Evolutionary conservation across 2,113 vertebrate genomes (phyloP), one percentile per base, ranked within the genome.

Genomic region (Petrocephalus microphthalmus): DNA sequence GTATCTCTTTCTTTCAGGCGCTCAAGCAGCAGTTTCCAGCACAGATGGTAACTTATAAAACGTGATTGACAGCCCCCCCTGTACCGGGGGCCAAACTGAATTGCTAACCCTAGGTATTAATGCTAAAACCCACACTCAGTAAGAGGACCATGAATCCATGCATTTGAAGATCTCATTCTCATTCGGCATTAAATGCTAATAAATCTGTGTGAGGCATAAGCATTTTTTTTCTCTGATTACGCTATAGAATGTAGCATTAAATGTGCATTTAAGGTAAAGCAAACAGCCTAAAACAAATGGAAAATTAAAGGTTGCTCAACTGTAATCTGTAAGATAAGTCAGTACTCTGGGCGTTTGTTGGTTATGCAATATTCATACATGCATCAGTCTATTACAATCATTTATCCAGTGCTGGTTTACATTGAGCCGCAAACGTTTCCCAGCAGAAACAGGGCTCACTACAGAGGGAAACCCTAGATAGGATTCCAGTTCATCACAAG

Each of bases 41-140:
- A 53, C 84, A 85, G 84, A 85, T 54, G 84, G 84, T 54, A 33
- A 52, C 51, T 85, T 25, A 54, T 85, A 85, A 85, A 85, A 29
- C 25, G 15, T 71, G 47, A 25, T 47, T 29, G 86, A 51, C 45
- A 74, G 10, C 47, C 52, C 47, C 47, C n/a, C 29, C 49, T 52
- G 47, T 29, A 83, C 42, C 7, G 11, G 22, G 22, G 45, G 19
- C 37, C 81, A 22, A 49, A 19, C 45, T 49, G 37, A 45, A 45
- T 49, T 25, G 10, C 82, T 49, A 84, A 84, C 82, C 42, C 42
- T 49, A 51, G 4, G 49, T 19, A n/a, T 42, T 83, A 19, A n/a
- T 84, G 20, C 82, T 49, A 8, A 52, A n/a, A 11, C 42, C 82
- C 49, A 47, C 2, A n/a, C 20, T 47, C 19, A 52, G 8, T n/a